phyloP scores from a whole-genome alignment of 2,113 vertebrate genomes.

The Synodontis membranacea region DNA sequence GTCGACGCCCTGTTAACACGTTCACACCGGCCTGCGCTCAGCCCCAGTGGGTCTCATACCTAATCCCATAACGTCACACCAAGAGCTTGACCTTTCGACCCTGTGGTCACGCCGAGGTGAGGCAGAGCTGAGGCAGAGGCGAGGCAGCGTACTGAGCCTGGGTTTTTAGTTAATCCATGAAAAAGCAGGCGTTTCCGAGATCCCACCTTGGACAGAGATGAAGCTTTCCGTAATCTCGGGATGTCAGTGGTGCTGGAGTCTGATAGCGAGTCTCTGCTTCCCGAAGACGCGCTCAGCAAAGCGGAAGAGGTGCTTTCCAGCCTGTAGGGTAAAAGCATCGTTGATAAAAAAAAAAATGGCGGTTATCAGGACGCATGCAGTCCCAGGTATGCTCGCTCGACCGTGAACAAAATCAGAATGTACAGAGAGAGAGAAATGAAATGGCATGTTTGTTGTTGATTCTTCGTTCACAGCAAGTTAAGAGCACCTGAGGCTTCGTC shows the following conservation, averaged over 20 bases:
- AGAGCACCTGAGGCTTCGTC: neutral
- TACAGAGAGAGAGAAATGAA: neutral
- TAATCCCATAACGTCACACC: neutral
- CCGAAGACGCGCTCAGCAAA: neutral
- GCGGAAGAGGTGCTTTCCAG: neutral
- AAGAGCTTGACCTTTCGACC: neutral
- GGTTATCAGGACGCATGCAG: neutral
- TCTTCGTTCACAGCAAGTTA: neutral
- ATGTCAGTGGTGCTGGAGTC: neutral
- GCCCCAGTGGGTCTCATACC: neutral
- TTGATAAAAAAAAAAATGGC: neutral
- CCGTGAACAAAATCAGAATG: neutral
- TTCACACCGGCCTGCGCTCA: slow-evolving; percentile 17
- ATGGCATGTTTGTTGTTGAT: neutral
- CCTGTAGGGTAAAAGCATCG: neutral
- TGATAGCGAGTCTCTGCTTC: slow-evolving; percentile 2
- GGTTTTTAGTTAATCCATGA: slow-evolving; percentile 1
- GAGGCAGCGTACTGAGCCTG: neutral
- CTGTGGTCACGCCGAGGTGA: neutral
- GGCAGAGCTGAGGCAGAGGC: neutral
- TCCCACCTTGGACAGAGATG: neutral
- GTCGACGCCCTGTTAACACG: neutral
- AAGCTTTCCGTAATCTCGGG: slow-evolving; percentile 4
- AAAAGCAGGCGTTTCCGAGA: neutral
- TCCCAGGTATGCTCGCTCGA: neutral